Base-by-base conservation (phyloP, 2,797 vertebrate genomes). In the Poecilia picta region DNA sequence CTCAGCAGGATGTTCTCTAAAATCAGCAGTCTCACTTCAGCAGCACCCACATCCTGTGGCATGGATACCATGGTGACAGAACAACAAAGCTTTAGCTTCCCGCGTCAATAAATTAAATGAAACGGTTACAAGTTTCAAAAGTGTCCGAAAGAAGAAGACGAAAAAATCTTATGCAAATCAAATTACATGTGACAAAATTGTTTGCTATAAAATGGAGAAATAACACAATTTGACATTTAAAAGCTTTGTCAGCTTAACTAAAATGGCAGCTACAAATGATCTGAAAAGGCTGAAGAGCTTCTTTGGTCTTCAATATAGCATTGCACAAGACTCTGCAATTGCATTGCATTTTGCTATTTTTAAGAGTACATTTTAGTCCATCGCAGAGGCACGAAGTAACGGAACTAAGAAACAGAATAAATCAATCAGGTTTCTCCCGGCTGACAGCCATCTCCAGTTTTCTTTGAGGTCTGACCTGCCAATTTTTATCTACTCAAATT, bases 1-100 rank as follows among this genome's bases (percentile, higher is more conserved):
- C 95, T 97, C 88, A 99, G 94, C 85, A 99, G 96, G 85, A 99
- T 98, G 91, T 99, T 99, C 94, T 99, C 98, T 88, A 99, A 93
- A 90, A 99, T 98, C 91, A 99, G 95, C 70, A 99, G 94, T 71
- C 95, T 95, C 81, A 99, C 97, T 89, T 99, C 98, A 0, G 98
- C 98, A 46, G 98, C 97, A 23, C 82, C 96, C 31, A 99, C 97
- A 71, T 97, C 96, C 98, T 99, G 93, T 93, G 1, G 76, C 51
- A 89, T 43, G 76, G 77, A 73, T 4, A 80, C 87, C 90, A 91
- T 89, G 11, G 88, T 85, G 79, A 91, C 82, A 80, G 45, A 51
- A 70, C 18, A 90, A 88, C 76, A 85, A 57, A 83, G 5, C 46
- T 43, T 77, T 31, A 85, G 59, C 16, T 84, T 86, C 73, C 85